These are phyloP conservation scores for Rhinella marina DNA, from an alignment of 2,797 vertebrate genomes.

Conservation along the genomic window DNA sequence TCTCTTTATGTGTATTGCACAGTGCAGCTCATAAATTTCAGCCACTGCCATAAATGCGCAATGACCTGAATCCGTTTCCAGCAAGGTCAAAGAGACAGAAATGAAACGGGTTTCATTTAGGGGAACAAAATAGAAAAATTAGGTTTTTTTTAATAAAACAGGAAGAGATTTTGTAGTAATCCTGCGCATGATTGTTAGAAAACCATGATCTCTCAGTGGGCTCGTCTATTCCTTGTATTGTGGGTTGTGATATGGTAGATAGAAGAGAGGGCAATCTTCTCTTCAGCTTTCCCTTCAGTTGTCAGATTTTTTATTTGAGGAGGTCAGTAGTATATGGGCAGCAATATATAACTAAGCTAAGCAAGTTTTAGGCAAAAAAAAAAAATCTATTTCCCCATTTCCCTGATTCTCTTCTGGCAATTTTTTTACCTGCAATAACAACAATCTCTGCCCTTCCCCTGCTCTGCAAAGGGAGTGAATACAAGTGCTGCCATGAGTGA, in stretches of 20 bases:
- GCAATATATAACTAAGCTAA: too few relatives aligned
- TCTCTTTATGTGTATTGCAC: conserved; percentile 41
- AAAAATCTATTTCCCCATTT: too few relatives aligned
- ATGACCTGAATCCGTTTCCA: conserved; percentile 21
- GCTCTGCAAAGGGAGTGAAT: too few relatives aligned
- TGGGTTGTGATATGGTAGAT: not conserved
- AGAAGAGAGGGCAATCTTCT: not conserved
- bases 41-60: not conserved
- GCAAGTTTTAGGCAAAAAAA: too few relatives aligned
- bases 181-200: not conserved
- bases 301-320: not conserved
- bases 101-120: not conserved
- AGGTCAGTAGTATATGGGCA: not conserved
- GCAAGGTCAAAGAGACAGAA: conserved; percentile 30
- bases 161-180: not conserved
- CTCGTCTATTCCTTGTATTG: not conserved
- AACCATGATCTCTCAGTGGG: not conserved
- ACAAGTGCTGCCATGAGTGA: too few relatives aligned
- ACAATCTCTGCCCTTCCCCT: too few relatives aligned
- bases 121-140: not conserved
- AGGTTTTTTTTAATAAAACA: not conserved
- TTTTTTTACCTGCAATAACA: too few relatives aligned
- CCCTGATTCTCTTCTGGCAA: too few relatives aligned
- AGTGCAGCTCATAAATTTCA: conserved; percentile 48
- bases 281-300: not conserved